Conservation (phyloP, 1,140 invertebrate species). For the Wasmannia auropunctata region DNA sequence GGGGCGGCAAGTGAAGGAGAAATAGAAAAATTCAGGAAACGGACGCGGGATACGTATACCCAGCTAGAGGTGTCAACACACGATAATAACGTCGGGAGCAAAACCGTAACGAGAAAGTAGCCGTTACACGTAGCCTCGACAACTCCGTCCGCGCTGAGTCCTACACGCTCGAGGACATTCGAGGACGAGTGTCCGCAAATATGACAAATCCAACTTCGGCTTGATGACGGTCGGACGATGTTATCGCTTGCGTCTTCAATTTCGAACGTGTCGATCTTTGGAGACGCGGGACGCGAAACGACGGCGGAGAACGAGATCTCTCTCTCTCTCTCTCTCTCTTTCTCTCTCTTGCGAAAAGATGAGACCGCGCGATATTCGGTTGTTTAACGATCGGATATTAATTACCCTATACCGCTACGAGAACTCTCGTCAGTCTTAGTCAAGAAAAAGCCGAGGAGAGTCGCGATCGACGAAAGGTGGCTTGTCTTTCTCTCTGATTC, state of each 20-base stretch:
- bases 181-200: not conserved
- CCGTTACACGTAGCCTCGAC: not conserved
- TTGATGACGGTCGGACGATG: not conserved
- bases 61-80: constrained; percentile 28
- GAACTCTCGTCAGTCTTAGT: constrained; percentile 8
- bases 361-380: not conserved
- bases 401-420: constrained; percentile 17
- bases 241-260: not conserved
- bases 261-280: not conserved
- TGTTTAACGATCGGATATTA: constrained; percentile 19
- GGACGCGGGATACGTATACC: not conserved
- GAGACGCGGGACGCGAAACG: not conserved
- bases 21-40: constrained; percentile 30
- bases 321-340: too few relatives aligned
- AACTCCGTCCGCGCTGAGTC: not conserved
- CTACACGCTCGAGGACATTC: not conserved
- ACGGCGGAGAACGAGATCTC: constrained; percentile 1
- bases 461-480: not conserved
- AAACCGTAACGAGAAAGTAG: constrained; percentile 25
- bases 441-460: constrained; percentile 14
- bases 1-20: not conserved
- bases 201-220: not conserved
- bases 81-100: constrained; percentile 30
- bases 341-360: not conserved
- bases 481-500: not conserved